Percentiles rank a stretch among this genome's conserved stretches.
Evolutionary conservation across 2,888 invertebrate genomes (phyloP).

Genomic region (Rotaria magnacalcarata): DNA sequence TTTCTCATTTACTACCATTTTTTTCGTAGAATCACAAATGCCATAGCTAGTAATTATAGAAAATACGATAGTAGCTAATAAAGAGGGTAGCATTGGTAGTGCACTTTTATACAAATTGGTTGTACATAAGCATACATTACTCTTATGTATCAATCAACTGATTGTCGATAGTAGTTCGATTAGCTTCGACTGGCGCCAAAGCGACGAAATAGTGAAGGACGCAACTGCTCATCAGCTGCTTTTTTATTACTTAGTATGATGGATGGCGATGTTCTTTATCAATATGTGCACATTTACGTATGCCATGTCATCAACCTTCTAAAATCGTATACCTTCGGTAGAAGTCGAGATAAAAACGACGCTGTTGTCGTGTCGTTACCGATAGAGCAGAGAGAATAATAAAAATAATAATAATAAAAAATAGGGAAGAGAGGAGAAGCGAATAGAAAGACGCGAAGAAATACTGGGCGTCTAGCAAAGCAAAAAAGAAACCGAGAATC

Average conservation of each 20-base stretch:
- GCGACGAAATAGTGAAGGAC: not conserved
- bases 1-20: not conserved
- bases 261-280: not conserved
- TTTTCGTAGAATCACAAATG: not conserved
- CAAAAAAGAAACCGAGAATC: not conserved
- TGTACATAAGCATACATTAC: not conserved
- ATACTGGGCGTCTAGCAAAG: not conserved
- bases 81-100: not conserved
- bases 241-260: not conserved
- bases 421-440: not conserved
- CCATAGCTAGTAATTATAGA: not conserved
- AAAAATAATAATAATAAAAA: conserved; percentile 2
- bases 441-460: not conserved
- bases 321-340: not conserved
- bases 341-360: not conserved
- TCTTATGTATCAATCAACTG: not conserved
- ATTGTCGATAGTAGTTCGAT: not conserved
- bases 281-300: not conserved
- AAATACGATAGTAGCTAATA: not conserved
- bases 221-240: not conserved
- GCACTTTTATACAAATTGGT: not conserved
- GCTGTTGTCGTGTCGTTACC: not conserved
- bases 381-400: not conserved
- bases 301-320: not conserved
- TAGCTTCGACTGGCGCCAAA: not conserved